Evolutionary conservation across 1,140 invertebrate genomes (phyloP).

Genomic region (Drosophila serrata): DNA sequence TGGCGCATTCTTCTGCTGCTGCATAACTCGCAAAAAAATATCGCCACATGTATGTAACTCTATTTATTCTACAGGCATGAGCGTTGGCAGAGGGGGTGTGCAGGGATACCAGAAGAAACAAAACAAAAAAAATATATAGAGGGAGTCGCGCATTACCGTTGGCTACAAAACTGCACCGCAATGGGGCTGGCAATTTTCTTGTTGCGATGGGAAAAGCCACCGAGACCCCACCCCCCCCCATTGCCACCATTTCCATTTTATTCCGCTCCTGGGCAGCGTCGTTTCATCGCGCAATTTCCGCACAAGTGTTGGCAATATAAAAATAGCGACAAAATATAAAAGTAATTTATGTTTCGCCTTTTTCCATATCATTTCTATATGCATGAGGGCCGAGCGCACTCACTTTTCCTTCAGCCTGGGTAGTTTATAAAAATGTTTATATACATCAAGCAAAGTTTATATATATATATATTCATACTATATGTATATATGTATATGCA

Average conservation of each 20-base stretch:
- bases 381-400: constrained; percentile 25
- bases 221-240: constrained; percentile 3
- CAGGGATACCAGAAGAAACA: not conserved
- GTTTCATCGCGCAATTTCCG: constrained; percentile 82
- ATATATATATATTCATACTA: constrained; percentile 7
- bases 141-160: constrained; percentile 50
- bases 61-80: constrained; percentile 11
- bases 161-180: constrained; percentile 61
- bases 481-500: not conserved
- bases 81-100: not conserved
- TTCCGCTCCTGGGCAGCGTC: constrained; percentile 49
- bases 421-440: constrained; percentile 63
- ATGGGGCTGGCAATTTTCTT: constrained; percentile 70
- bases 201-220: constrained; percentile 16
- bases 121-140: not conserved
- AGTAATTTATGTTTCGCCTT: constrained; percentile 79
- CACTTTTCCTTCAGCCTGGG: constrained; percentile 9
- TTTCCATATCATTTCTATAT: constrained; percentile 77
- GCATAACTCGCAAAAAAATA: constrained; percentile 72
- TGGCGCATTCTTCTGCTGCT: constrained; percentile 56
- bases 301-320: constrained; percentile 84
- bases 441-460: not conserved
- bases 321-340: constrained; percentile 84
- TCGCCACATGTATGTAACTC: constrained; percentile 42
- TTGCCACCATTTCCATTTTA: constrained; percentile 45